Percentiles rank a stretch among this genome's conserved stretches.
These are phyloP conservation scores for Scaptomyza reducta DNA, from an alignment of 2,888 invertebrate genomes.

Conservation along the genomic window DNA sequence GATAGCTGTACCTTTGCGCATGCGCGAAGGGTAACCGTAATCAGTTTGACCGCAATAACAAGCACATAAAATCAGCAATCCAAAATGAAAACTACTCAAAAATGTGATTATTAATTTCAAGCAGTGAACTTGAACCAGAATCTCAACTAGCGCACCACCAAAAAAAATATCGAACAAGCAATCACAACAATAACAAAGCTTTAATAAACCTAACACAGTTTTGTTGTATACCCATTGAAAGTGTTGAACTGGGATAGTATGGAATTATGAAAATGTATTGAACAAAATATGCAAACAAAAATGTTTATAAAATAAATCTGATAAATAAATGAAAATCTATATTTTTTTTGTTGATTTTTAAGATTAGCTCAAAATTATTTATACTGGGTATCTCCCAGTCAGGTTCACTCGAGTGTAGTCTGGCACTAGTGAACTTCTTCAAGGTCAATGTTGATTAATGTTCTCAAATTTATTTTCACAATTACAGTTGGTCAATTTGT, in stretches of 20 bases:
- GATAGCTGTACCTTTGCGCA: constrained; percentile 35
- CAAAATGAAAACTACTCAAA: constrained; percentile 21
- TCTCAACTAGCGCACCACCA: constrained; percentile 45
- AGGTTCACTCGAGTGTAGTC: no score
- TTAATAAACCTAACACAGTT: constrained; percentile 38
- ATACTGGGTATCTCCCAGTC: not conserved
- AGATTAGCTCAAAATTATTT: no score
- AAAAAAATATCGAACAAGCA: constrained; percentile 20
- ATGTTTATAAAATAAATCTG: no score
- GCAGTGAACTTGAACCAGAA: constrained; percentile 67
- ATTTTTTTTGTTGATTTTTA: no score
- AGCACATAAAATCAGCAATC: constrained; percentile 31
- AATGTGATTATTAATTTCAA: constrained; percentile 54
- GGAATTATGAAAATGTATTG: not conserved
- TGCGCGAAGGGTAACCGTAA: constrained; percentile 60
- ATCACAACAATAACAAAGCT: constrained; percentile 14
- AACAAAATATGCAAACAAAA: no score
- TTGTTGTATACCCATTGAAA: constrained; percentile 8
- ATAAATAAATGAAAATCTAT: no score
- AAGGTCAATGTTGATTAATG: constrained; percentile 73
- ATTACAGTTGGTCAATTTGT: constrained; percentile 82
- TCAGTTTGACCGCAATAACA: constrained; percentile 41
- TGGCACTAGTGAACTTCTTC: constrained; percentile 45
- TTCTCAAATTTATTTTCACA: constrained; percentile 28
- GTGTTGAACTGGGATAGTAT: not conserved